These are phyloP conservation scores for Pelmatolapia mariae DNA, from an alignment of 2,113 vertebrate species.

Conservation along the genomic window DNA sequence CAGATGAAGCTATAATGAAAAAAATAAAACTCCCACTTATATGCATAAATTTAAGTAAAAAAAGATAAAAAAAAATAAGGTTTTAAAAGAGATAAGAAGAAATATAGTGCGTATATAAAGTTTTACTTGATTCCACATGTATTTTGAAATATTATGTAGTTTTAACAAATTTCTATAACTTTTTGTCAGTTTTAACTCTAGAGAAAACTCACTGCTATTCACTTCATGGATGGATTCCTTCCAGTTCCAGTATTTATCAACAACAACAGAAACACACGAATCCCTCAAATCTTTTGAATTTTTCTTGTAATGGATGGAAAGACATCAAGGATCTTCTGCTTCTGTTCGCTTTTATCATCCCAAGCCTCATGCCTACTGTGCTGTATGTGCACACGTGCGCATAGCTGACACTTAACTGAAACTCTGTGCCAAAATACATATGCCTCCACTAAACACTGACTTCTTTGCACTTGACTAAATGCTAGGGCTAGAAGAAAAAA, in stretches of 20 bases:
- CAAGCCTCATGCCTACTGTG: conserved; percentile 47
- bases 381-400: conserved; percentile 39
- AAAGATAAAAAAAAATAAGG: not conserved
- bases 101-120: conserved; percentile 42
- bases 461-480: conserved; percentile 61
- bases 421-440: conserved; percentile 61
- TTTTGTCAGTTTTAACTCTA: conserved; percentile 65
- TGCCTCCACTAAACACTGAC: conserved; percentile 41
- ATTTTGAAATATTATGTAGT: conserved; percentile 76
- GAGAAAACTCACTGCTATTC: conserved; percentile 13
- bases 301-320: not conserved
- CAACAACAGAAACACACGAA: conserved; percentile 1
- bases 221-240: conserved; percentile 28
- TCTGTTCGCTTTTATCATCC: conserved; percentile 30
- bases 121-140: conserved; percentile 67
- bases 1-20: conserved; percentile 60
- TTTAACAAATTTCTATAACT: conserved; percentile 73
- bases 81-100: conserved; percentile 43
- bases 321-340: conserved; percentile 12
- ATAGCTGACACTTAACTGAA: conserved; percentile 34
- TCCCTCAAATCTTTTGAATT: not conserved
- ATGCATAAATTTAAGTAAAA: conserved; percentile 72
- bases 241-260: conserved; percentile 24
- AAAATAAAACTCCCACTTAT: conserved; percentile 48
- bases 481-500: conserved; percentile 57